Base-by-base conservation (phyloP, 2,888 invertebrate genomes). In the Phyto melanocephala region DNA sequence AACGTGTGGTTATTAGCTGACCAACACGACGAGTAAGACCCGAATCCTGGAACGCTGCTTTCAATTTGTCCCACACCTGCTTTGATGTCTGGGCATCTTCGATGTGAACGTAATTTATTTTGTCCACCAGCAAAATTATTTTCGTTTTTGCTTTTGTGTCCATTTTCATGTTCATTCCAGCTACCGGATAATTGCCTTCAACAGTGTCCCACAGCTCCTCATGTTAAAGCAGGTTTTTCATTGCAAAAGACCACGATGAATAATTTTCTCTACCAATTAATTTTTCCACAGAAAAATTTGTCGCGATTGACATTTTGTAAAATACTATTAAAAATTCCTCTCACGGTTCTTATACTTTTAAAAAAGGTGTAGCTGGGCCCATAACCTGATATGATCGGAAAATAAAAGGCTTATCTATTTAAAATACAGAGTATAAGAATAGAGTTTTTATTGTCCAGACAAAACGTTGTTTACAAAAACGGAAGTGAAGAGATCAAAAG, bases 41-140 rank as follows among this genome's bases (percentile, higher is more conserved):
- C 1, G 71, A 76, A 24, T 83, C 63, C 10, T 80, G 42, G 68
- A 80, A 80, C 0, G 80, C 77, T 1, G 13, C 6, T 35, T 83
- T 75, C 15, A 83, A 67, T 28, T 72, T 72, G 15, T 83, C 58
- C 77, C 83, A 83, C 5, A 83, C 83, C 10, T 72, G 76, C 17
- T 80, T 72, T 10, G 76, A 54, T 4, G 83, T 63, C 40, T 40
- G 22, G 1, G 77, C 72, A 24, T 62, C 58, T 42, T 77, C 54
- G 1, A 83, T 72, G n/a, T 80, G 77, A 0, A 77, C 80, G 6
- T 77, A 80, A 58, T 83, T 83, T 2, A 80, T 45, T 56, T 71
- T 76, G 15, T 80, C 83, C 8, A 80, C 50, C 2, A 62, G 40
- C 22, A 79, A 54, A 56, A 78, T 68, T 8, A 78, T 63, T 35